phyloP scores from a whole-genome alignment of 1,140 invertebrate species.

The Ostrea denselamellosa region DNA sequence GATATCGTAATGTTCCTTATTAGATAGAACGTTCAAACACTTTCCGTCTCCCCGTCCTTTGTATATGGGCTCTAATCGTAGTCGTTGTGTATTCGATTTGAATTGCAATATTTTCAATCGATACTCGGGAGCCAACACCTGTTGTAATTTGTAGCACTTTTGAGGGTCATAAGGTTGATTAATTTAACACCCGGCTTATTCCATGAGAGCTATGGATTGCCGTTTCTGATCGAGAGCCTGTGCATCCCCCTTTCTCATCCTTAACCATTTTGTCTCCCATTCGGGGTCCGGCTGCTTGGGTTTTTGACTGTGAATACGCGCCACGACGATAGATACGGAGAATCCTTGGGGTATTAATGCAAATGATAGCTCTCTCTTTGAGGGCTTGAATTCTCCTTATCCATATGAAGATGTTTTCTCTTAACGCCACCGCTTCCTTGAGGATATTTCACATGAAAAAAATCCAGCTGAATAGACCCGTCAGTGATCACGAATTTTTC shows the following conservation, averaged over 20 bases:
- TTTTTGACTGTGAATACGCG: neutral
- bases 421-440: too few relatives aligned
- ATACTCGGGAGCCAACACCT: neutral
- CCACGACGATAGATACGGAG: neutral
- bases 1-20: too few relatives aligned
- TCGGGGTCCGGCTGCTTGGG: neutral
- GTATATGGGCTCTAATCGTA: neutral
- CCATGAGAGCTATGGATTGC: neutral
- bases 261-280: too few relatives aligned
- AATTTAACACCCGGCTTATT: neutral
- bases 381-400: neutral
- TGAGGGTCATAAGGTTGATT: neutral
- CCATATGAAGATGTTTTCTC: too few relatives aligned
- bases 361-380: neutral
- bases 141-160: neutral
- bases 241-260: too few relatives aligned
- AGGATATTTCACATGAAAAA: too few relatives aligned
- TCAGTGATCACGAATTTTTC: too few relatives aligned
- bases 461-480: too few relatives aligned
- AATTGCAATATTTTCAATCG: too few relatives aligned
- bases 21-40: neutral
- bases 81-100: too few relatives aligned
- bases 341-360: too few relatives aligned
- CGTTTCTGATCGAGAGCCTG: too few relatives aligned
- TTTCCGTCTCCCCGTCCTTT: neutral